These are phyloP conservation scores for Axis porcinus DNA, from an alignment of 2,113 vertebrate genomes.

Conservation along the genomic window DNA sequence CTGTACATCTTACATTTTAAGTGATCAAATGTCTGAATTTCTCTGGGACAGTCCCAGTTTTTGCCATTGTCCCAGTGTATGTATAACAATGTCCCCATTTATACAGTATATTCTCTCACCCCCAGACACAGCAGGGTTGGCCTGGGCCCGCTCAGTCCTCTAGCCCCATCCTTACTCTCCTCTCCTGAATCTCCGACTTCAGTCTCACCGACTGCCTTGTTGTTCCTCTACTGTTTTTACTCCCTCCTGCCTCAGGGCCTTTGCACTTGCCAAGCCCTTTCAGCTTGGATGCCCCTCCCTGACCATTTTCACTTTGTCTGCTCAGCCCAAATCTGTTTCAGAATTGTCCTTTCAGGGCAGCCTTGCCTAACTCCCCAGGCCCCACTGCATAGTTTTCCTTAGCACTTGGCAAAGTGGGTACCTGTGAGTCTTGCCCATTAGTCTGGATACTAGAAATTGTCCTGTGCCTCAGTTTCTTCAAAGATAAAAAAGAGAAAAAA, in stretches of 20 bases:
- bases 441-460: neutral
- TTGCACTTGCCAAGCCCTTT: neutral
- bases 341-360: neutral
- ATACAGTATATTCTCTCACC: neutral
- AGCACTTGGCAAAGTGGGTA: neutral
- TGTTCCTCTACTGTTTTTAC: neutral
- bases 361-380: neutral
- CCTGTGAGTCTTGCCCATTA: neutral
- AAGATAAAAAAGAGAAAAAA: neutral
- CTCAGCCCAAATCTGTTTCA: neutral
- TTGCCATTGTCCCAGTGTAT: neutral
- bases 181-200: neutral
- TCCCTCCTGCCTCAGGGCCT: neutral
- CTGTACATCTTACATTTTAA: neutral
- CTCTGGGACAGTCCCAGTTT: neutral
- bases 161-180: neutral
- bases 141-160: neutral
- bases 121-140: neutral
- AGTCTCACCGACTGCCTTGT: neutral
- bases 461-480: neutral
- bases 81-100: rapidly evolving
- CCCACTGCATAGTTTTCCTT: neutral
- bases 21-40: neutral
- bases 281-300: neutral
- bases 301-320: neutral